These are phyloP conservation scores for Ophioderma brevispina DNA, from an alignment of 35 echinoderm and acorn worm species.

Conservation along the genomic window DNA sequence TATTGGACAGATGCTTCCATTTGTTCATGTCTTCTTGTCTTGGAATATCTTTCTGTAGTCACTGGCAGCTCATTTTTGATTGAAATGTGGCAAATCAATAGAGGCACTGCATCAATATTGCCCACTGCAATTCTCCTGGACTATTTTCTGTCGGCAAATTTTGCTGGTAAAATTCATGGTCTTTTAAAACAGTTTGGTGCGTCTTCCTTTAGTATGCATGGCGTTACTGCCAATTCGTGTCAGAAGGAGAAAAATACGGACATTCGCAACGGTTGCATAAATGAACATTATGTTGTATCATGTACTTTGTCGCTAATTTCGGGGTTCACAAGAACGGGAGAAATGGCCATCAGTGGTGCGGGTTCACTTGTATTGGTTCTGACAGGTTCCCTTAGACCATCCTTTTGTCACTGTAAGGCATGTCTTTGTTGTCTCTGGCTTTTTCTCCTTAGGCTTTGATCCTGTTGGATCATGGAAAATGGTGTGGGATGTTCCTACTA, in stretches of 20 bases:
- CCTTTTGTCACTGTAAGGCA: not conserved
- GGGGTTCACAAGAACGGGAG: too few relatives aligned
- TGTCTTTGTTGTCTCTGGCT: not conserved
- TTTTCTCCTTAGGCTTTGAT: not conserved
- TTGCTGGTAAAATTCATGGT: not conserved
- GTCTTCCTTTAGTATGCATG: not conserved
- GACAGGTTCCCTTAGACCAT: not conserved
- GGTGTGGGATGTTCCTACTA: not conserved
- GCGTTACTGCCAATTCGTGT: not conserved
- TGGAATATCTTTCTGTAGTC: not conserved
- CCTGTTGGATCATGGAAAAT: not conserved
- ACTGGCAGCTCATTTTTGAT: not conserved
- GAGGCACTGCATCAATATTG: not conserved
- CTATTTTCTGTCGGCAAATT: not conserved
- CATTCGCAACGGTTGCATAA: not conserved
- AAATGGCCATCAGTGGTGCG: not conserved
- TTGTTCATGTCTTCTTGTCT: not conserved
- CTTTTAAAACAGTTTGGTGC: not conserved
- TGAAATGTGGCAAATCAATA: not conserved
- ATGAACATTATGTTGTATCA: too few relatives aligned
- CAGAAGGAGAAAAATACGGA: not conserved
- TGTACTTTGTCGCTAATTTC: not conserved
- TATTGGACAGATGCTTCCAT: not conserved
- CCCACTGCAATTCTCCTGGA: not conserved
- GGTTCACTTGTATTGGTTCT: not conserved